Evolutionary conservation across 2,888 invertebrate species (phyloP), one percentile per base, ranked within the genome.

Genomic region (Lathronympha strigana): DNA sequence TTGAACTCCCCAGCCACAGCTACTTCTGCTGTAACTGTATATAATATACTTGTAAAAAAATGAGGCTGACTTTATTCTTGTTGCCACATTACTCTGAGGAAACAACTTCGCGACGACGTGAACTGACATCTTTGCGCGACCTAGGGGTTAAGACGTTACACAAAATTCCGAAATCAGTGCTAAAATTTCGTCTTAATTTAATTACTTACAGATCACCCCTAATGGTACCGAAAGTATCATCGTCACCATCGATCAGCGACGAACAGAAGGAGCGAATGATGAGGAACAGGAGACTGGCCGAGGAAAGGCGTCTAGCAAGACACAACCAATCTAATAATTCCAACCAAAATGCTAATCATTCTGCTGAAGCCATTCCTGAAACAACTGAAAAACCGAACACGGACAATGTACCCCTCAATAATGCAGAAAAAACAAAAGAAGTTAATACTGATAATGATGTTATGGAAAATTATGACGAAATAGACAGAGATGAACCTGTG

Each of bases 201-300:
- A 11, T 2, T 51, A 36, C 21, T 36, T 33, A 8, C 17, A 91
- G 90, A 66, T 74, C 83, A 47, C 73, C 73, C 13, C 61, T 81
- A 13, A 72, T 73, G 47, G 80, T 83, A 76, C 87, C 87, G 1
- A 90, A 88, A 81, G 86, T 82, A 2, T 82, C 84, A n/a, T 88
- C 90, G n/a, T 92, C 90, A 0, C 90, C 90, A 0, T 90, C 90
- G 5, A 90, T 92, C 49, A 92, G 81, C 38, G 93, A 95, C 0
- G 96, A 95, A 69, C 94, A 95, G 75, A 92, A 93, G 71, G 94
- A 95, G 58, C 93, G 94, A 75, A 95, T 96, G 84, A 93, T 95
- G 23, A 93, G 93, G 71, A 97, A 96, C 77, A 92, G 94, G 57
- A 90, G 91, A 73, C 69, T 94, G 50, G 96, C 96, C 0, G 93